Base-by-base conservation (phyloP, 1,140 invertebrate genomes). In the Popillia japonica region DNA sequence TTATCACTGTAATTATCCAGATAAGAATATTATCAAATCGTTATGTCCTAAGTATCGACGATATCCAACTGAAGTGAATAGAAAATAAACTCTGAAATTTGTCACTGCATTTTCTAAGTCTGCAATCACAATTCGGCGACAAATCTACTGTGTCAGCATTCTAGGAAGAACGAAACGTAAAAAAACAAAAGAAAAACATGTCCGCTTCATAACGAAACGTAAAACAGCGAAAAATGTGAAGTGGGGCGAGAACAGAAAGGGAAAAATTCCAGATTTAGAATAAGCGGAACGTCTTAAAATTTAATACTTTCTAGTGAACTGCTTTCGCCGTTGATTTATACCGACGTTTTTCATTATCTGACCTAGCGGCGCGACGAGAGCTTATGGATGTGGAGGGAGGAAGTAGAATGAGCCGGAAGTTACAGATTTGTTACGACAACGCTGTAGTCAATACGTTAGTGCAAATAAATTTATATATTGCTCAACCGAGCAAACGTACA, bases 281-380 rank as follows among this genome's bases (percentile, higher is more conserved):
- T 68, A 68, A 22, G 61, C 61, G 61, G 22, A 68, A 68, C 61
- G 61, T 61, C 59, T 61, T 73, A 79, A 79, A 48, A 72, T 77
- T 80, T 80, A 80, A 80, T 80, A 80, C 79, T 64, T 76, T 78
- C 77, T 80, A 76, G 64, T 72, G 59, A 55, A n/a, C 44, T 73
- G 77, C 72, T 61, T 73, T 78, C 76, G 59, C 72, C 64, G 34
- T 59, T 80, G 79, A 80, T 80, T 80, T 80, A 80, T 80, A 78
- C 78, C 79, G 79, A 80, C 79, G 78, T 80, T 80, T 80, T 80
- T 80, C 79, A 80, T 80, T 80, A 80, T 80, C 79, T 72, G 77
- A 80, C 72, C 76, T 59, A 68, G 78, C 27, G 73, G 76, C 77
- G 73, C 76, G 77, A 78, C 76, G 64, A 74, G 64, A 61, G 48